Evolutionary conservation across 37 sponge, comb jelly and placozoan species (phyloP).

Genomic region (Axinella damicornis): DNA sequence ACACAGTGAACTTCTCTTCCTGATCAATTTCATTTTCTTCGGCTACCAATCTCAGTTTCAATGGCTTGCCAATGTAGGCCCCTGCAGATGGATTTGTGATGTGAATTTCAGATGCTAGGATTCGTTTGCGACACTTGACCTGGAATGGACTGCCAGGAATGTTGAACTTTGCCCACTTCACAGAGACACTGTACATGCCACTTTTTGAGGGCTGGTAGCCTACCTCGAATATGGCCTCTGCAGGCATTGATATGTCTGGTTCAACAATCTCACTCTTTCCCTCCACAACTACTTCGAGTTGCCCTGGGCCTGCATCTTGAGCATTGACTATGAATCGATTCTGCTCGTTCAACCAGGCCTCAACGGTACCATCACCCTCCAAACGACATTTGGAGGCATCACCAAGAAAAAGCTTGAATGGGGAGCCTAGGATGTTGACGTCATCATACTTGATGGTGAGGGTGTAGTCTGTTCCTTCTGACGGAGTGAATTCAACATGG

Average conservation of each 20-base stretch:
- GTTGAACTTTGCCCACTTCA: constrained; percentile 66
- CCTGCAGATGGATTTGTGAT: background rate
- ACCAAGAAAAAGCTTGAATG: constrained; percentile 60
- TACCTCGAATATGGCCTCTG: constrained; percentile 47
- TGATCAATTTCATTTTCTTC: constrained; percentile 28
- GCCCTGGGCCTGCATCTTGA: constrained; percentile 58
- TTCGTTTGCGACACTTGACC: constrained; percentile 20
- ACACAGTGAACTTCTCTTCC: constrained; percentile 27
- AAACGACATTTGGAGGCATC: constrained; percentile 19
- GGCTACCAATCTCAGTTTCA: constrained; percentile 34
- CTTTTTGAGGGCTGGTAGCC: constrained; percentile 61
- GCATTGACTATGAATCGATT: constrained; percentile 54
- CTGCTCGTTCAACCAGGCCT: constrained; percentile 7
- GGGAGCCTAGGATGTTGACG: constrained; percentile 66
- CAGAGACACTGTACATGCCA: constrained; percentile 63
- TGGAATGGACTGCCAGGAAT: constrained; percentile 83
- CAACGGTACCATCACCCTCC: constrained; percentile 45
- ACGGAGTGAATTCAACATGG: constrained; percentile 51
- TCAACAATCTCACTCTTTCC: constrained; percentile 47
- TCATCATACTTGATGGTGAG: constrained; percentile 57
- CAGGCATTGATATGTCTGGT: constrained; percentile 22
- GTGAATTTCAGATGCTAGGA: too few species aligned
- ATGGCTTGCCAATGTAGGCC: constrained; percentile 28
- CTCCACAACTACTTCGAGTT: constrained; percentile 54
- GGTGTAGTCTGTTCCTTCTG: constrained; percentile 51